Percentiles rank a stretch among this genome's conserved stretches.
Evolutionary conservation across 2,888 invertebrate species (phyloP).

Genomic region (Cantharis rufa): DNA sequence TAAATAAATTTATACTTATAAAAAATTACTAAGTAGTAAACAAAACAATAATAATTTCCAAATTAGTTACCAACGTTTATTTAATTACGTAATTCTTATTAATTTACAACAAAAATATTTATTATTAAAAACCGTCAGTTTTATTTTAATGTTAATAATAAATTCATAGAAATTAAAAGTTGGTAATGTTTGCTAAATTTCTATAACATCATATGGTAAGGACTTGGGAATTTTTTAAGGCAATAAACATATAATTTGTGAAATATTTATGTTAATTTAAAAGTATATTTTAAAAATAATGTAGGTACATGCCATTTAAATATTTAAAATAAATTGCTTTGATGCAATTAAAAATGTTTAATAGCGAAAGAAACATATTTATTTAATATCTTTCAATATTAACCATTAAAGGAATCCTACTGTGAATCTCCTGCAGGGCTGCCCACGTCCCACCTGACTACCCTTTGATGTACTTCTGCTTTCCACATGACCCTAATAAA

Average conservation of each 20-base stretch:
- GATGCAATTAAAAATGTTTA: not conserved
- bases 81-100: not conserved
- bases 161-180: not conserved
- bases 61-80: not conserved
- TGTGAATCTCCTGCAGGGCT: constrained; percentile 33
- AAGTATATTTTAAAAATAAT: not conserved
- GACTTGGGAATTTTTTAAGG: not conserved
- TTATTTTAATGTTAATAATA: not conserved
- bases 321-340: not conserved
- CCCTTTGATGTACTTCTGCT: constrained; percentile 34
- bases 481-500: constrained; percentile 41
- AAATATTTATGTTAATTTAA: not conserved
- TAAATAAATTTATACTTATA: too few species aligned
- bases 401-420: constrained; percentile 32
- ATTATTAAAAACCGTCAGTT: not conserved
- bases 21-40: not conserved
- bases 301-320: not conserved
- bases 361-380: not conserved
- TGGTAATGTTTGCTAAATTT: not conserved
- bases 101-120: not conserved
- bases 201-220: not conserved
- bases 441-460: constrained; percentile 41
- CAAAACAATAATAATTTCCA: not conserved
- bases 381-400: constrained; percentile 8
- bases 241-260: not conserved